phyloP scores from a whole-genome alignment of 2,888 invertebrate species.

The Leucoma salicis region DNA sequence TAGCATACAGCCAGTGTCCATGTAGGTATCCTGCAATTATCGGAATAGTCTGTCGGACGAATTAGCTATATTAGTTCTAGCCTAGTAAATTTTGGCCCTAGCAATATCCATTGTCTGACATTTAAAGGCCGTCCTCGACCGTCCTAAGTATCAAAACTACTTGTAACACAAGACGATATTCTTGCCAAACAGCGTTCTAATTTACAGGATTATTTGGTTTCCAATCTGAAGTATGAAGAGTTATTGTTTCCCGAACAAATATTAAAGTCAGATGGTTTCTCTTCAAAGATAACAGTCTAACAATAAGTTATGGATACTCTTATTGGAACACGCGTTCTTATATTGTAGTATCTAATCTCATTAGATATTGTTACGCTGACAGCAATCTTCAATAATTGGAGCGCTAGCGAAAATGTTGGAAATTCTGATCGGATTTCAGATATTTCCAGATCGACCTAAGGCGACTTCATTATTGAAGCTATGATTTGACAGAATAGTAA shows the following conservation, averaged over 20 bases:
- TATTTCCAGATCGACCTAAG: too few species aligned
- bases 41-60: too few species aligned
- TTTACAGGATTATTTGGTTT: neutral
- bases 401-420: neutral
- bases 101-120: neutral
- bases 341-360: neutral
- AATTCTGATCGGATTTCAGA: too few species aligned
- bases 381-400: neutral
- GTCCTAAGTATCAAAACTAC: neutral
- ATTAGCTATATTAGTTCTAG: neutral
- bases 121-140: neutral
- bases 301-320: neutral
- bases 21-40: too few species aligned
- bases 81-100: neutral
- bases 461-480: too few species aligned
- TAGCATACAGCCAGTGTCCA: too few species aligned
- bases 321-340: neutral
- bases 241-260: neutral
- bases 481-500: too few species aligned
- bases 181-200: neutral
- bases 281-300: neutral
- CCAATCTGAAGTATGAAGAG: slow-evolving; percentile 1
- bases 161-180: neutral
- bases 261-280: neutral
- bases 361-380: neutral